Conservation (phyloP, 2,888 invertebrate genomes). For the Folsomia candida region DNA sequence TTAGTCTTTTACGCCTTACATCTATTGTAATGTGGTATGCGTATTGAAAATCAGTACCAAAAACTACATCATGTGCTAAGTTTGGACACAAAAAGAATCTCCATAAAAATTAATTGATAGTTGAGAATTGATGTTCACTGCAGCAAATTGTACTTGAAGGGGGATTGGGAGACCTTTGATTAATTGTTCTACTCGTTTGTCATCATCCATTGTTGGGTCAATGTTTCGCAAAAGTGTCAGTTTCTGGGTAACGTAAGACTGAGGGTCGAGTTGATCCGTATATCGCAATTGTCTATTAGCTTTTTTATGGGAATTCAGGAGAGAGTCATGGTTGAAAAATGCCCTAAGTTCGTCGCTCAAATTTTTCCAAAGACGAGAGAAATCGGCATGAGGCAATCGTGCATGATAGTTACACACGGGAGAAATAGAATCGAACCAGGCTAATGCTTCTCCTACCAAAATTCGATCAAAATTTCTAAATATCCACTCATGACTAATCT, state of each 20-base stretch:
- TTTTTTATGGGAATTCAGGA: not conserved
- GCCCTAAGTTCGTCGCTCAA: not conserved
- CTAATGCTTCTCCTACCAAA: not conserved
- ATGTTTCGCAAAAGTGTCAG: slow-evolving; percentile 3
- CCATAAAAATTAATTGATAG: no score
- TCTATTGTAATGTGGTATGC: no score
- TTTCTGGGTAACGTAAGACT: slow-evolving; percentile 15
- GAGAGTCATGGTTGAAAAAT: slow-evolving; percentile 15
- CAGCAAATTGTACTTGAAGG: no score
- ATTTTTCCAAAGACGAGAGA: not conserved
- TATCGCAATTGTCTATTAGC: slow-evolving; percentile 3
- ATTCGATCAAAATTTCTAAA: slow-evolving; percentile 1
- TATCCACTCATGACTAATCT: not conserved
- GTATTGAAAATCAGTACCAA: no score
- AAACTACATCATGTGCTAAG: no score
- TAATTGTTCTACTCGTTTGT: not conserved
- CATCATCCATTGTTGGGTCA: slow-evolving; percentile 6
- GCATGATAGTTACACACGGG: not conserved
- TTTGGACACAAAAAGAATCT: no score
- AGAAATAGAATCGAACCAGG: not conserved
- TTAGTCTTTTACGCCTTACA: no score
- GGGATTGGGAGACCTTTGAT: slow-evolving; percentile 9
- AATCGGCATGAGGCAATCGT: not conserved
- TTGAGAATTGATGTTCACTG: no score
- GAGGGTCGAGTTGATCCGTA: slow-evolving; percentile 12